phyloP scores from a whole-genome alignment of 1,140 invertebrate species.

The Pollicipes pollicipes region DNA sequence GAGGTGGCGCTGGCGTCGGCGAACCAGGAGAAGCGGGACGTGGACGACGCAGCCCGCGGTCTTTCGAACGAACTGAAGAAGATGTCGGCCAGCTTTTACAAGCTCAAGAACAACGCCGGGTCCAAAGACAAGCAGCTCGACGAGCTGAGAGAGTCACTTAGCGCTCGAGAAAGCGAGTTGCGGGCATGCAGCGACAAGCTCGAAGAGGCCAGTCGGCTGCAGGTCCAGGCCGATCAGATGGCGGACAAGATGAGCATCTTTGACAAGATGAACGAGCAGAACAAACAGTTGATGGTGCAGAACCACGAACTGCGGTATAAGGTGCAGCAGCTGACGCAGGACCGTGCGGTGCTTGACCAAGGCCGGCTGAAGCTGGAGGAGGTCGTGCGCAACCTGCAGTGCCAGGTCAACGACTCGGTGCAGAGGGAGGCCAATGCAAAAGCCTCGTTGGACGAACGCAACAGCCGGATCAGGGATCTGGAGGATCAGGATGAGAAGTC shows the following conservation, averaged over 20 bases:
- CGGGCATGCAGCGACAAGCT: not conserved
- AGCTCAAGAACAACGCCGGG: not conserved
- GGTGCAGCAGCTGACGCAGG: not conserved
- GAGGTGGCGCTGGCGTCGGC: not conserved
- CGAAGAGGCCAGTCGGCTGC: not conserved
- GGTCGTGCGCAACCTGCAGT: not conserved
- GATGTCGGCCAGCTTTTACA: not conserved
- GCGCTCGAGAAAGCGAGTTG: not conserved
- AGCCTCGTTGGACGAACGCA: not conserved
- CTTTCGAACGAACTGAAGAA: not conserved
- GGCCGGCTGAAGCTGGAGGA: not conserved
- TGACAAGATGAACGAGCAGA: constrained; percentile 3
- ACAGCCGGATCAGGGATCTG: not conserved
- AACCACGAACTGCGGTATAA: not conserved
- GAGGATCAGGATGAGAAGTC: not conserved
- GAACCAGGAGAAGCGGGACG: not conserved
- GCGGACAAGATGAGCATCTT: not conserved
- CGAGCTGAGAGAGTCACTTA: not conserved
- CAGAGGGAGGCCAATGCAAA: not conserved
- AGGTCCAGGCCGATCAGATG: not conserved
- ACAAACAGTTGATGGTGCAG: not conserved
- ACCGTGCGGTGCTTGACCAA: not conserved
- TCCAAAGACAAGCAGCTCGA: not conserved
- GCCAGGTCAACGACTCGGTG: not conserved
- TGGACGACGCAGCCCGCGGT: not conserved